phyloP scores from a whole-genome alignment of 2,113 vertebrate species.

The Cochlearius cochlearius region DNA sequence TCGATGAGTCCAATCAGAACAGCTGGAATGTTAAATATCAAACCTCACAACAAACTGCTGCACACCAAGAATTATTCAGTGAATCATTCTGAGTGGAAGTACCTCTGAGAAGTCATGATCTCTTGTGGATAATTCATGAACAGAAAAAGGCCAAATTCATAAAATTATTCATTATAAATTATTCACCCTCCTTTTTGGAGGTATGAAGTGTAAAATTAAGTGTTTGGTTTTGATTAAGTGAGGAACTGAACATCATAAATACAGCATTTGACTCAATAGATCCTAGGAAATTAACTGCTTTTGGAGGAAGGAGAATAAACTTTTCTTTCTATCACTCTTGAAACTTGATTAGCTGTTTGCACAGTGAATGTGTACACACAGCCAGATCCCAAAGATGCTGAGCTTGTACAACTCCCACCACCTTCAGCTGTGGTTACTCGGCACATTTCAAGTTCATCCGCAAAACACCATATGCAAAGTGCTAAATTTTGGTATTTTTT shows the following conservation, averaged over 20 bases:
- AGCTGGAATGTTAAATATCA: conserved; percentile 12
- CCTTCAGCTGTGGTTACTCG: conserved; percentile 16
- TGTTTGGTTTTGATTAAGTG: conserved; percentile 52
- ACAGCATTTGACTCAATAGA: conserved; percentile 33
- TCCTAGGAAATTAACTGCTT: conserved; percentile 24
- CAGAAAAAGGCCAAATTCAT: conserved; percentile 42
- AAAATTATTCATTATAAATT: conserved; percentile 50
- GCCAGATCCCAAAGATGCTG: conserved; percentile 26
- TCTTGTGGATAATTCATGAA: conserved; percentile 45
- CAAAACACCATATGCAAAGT: not conserved
- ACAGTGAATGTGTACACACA: conserved; percentile 12
- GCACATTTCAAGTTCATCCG: conserved; percentile 11
- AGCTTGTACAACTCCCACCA: not conserved
- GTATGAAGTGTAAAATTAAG: conserved; percentile 51
- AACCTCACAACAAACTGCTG: not conserved
- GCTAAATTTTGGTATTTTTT: not conserved
- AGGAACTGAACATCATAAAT: conserved; percentile 41
- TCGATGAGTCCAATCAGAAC: not conserved
- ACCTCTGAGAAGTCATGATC: conserved; percentile 12
- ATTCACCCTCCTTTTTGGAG: conserved; percentile 33
- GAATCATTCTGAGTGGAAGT: conserved; percentile 20
- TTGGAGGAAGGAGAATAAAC: conserved; percentile 22
- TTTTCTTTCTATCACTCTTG: not conserved
- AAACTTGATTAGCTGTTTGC: conserved; percentile 48
- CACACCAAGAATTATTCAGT: conserved; percentile 1